These are phyloP conservation scores for Crocodylus rhombifer DNA, from an alignment of 2,797 vertebrate species.

Conservation along the genomic window DNA sequence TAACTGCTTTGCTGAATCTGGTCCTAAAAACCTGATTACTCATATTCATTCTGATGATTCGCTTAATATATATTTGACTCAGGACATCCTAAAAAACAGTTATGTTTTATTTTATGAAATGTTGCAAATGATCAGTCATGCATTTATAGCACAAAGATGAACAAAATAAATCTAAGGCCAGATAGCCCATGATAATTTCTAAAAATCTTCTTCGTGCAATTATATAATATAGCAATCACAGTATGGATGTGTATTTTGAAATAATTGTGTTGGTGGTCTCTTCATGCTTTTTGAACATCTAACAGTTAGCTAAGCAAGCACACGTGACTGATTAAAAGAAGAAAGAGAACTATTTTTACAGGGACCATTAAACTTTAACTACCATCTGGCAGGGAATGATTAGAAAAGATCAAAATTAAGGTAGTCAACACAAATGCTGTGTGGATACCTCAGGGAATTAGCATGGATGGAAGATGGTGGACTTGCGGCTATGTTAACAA, in stretches of 20 bases:
- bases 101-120: not conserved
- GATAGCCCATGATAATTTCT: not conserved
- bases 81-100: not conserved
- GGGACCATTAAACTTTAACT: conserved; percentile 85
- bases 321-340: conserved; percentile 86
- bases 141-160: conserved; percentile 1
- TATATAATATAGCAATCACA: conserved; percentile 40
- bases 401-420: conserved; percentile 88
- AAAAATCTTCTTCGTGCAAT: conserved; percentile 3
- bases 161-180: not conserved
- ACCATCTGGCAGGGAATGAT: conserved; percentile 87
- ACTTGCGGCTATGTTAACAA: conserved; percentile 82
- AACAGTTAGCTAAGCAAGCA: conserved; percentile 84
- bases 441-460: conserved; percentile 83
- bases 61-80: not conserved
- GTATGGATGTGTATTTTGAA: conserved; percentile 70
- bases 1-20: not conserved
- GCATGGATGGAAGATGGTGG: conserved; percentile 78
- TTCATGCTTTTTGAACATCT: conserved; percentile 80
- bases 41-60: not conserved
- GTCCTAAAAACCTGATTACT: not conserved
- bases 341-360: conserved; percentile 86
- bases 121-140: not conserved
- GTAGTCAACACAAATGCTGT: conserved; percentile 86
- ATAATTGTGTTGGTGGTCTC: conserved; percentile 84